These are phyloP conservation scores for Bufo gargarizans DNA, from an alignment of 2,113 vertebrate genomes.

Conservation along the genomic window DNA sequence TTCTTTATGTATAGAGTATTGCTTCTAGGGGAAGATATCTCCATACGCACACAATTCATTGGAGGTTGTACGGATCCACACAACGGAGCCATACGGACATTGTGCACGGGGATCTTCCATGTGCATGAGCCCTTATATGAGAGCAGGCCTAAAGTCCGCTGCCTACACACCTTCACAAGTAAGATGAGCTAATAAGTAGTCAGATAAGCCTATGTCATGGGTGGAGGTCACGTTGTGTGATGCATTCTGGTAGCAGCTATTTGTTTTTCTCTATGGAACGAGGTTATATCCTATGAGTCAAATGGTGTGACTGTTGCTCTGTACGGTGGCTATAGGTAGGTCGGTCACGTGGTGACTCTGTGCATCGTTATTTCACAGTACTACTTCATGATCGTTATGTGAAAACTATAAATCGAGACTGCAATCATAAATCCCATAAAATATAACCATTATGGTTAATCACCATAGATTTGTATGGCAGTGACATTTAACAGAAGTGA, in stretches of 20 bases:
- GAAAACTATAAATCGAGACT: background rate
- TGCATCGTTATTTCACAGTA: background rate
- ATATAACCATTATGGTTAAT: background rate
- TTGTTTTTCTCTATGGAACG: background rate
- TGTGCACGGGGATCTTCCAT: no score
- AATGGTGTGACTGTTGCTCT: background rate
- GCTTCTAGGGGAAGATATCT: no score
- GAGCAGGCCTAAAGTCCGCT: background rate
- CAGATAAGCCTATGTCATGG: background rate
- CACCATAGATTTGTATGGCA: background rate
- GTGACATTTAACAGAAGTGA: background rate
- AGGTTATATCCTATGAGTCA: background rate
- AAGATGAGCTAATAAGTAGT: background rate
- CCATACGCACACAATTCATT: no score
- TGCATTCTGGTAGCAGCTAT: background rate
- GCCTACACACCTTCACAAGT: background rate
- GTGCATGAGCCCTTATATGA: background rate
- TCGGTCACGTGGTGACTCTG: background rate
- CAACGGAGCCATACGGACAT: no score
- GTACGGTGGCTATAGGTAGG: background rate
- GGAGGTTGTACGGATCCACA: no score
- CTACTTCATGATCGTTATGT: background rate
- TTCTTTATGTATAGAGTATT: no score
- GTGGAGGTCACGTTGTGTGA: background rate
- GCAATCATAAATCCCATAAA: background rate